Percentiles rank a stretch among this genome's conserved stretches.
These are phyloP conservation scores for Passerina amoena DNA, from an alignment of 2,113 vertebrate genomes.

Conservation along the genomic window DNA sequence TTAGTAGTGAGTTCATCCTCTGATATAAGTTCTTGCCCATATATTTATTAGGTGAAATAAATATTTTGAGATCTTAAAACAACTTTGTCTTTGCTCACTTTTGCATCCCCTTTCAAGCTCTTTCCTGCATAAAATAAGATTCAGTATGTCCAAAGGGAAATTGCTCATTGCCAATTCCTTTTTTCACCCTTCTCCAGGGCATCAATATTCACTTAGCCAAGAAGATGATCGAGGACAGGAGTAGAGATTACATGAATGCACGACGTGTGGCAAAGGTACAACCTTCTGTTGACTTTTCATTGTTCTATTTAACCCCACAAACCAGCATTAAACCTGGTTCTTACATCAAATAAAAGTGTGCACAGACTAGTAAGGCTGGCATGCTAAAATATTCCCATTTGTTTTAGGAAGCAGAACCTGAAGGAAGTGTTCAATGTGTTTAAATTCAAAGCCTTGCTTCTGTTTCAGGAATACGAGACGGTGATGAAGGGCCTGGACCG, in stretches of 20 bases:
- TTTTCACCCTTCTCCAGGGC: constrained; percentile 77
- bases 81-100: background rate
- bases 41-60: background rate
- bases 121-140: background rate
- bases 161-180: background rate
- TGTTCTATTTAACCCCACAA: background rate
- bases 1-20: background rate
- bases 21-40: background rate
- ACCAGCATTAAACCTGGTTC: background rate
- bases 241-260: constrained; percentile 98
- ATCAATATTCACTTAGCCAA: constrained; percentile 99
- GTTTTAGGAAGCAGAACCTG: background rate
- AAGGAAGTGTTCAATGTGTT: background rate
- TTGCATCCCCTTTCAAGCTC: background rate
- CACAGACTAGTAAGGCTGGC: background rate
- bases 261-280: constrained; percentile 96
- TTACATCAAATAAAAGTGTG: background rate
- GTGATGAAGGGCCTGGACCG: constrained; percentile 98
- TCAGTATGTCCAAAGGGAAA: background rate
- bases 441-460: background rate
- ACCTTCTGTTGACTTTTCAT: background rate
- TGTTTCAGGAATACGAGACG: constrained; percentile 92
- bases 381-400: background rate
- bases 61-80: background rate
- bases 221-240: constrained; percentile 99